phyloP scores from a whole-genome alignment of 2,113 vertebrate genomes.

The Thalassarche chlororhynchos region DNA sequence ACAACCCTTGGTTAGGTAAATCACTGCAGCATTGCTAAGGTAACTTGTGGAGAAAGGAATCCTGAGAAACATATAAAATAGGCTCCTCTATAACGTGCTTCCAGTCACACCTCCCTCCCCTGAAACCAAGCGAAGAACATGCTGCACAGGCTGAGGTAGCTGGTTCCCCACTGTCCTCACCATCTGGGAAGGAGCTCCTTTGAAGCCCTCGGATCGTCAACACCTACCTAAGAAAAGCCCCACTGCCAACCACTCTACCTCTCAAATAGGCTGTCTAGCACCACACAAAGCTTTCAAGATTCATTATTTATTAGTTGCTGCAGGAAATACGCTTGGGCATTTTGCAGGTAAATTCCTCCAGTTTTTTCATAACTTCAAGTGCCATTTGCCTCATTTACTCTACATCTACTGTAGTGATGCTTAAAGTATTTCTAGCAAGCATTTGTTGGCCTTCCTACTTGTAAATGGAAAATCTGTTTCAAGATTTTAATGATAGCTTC shows the following conservation, averaged over 20 bases:
- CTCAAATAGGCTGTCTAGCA: background rate
- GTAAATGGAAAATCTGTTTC: conserved; percentile 10
- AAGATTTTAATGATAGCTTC: conserved; percentile 16
- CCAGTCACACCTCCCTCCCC: background rate
- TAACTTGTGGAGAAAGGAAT: background rate
- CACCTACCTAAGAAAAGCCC: background rate
- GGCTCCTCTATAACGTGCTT: background rate
- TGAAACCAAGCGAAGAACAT: background rate
- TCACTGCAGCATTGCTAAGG: background rate
- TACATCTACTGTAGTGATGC: background rate
- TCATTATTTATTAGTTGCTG: background rate
- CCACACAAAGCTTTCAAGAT: background rate
- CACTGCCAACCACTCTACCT: background rate
- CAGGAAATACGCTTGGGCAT: background rate
- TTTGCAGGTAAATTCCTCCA: conserved; percentile 30
- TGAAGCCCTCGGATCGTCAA: background rate
- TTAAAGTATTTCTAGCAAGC: conserved; percentile 39
- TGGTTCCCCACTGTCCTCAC: background rate
- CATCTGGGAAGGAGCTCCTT: background rate
- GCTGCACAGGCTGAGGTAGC: background rate
- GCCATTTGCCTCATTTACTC: background rate
- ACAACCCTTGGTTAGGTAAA: background rate
- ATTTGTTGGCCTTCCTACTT: conserved; percentile 31
- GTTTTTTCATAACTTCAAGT: conserved; percentile 2
- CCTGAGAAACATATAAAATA: background rate